Conservation (phyloP, 2,888 invertebrate genomes). For the Hartigia nigra region DNA sequence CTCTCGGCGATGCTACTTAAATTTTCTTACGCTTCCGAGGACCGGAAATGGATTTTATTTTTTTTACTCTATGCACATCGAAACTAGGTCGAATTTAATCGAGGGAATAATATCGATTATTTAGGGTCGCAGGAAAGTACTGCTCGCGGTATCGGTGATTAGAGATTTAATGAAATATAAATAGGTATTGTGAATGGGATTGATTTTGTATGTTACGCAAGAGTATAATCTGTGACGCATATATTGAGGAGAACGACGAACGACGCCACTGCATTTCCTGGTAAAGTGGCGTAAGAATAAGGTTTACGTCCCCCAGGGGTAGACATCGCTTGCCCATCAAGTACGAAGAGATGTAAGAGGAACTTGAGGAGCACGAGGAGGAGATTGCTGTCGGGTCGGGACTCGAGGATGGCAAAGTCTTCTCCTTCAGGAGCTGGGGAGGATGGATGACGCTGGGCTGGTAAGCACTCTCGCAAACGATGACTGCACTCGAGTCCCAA, state of each 20-base stretch:
- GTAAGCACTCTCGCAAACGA: conserved; percentile 58
- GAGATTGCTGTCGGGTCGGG: conserved; percentile 26
- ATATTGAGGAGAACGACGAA: not conserved
- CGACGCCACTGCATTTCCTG: conserved; percentile 51
- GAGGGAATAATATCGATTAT: not conserved
- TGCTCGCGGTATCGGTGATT: not conserved
- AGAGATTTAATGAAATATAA: not conserved
- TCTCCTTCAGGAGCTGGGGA: conserved; percentile 39
- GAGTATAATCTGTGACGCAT: not conserved
- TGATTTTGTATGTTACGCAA: not conserved
- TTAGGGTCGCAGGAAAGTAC: not conserved
- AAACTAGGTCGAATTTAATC: not conserved
- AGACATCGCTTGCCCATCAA: conserved; percentile 24
- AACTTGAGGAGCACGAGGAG: conserved; percentile 12
- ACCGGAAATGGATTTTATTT: not conserved
- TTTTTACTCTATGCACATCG: not conserved
- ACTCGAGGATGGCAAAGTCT: conserved; percentile 46
- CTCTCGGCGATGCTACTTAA: conserved; percentile 30
- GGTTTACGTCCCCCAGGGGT: conserved; percentile 50
- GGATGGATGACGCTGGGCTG: conserved; percentile 51
- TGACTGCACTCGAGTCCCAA: conserved; percentile 58
- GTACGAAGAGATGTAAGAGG: conserved; percentile 26
- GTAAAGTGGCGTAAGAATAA: conserved; percentile 65
- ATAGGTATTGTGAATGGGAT: not conserved
- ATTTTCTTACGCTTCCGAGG: not conserved